Evolutionary conservation across 2,113 vertebrate species (phyloP).

Genomic region (Brachirus orientalis): DNA sequence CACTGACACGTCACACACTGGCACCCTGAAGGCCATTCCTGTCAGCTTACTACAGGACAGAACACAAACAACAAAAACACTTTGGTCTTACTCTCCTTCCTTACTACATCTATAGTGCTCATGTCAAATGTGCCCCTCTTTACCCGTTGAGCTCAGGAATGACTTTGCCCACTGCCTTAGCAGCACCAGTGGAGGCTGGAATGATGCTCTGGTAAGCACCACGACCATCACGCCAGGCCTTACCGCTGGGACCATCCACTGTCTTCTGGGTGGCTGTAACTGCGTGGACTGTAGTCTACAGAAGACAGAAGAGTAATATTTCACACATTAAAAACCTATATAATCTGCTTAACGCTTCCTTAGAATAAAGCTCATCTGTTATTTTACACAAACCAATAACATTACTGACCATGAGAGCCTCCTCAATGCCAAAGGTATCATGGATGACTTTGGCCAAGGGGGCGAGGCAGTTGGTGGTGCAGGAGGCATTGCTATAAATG

Average conservation of each 20-base stretch:
- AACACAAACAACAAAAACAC: neutral
- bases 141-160: conserved; percentile 91
- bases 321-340: neutral
- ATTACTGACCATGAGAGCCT: conserved; percentile 88
- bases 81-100: neutral
- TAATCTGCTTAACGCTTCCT: neutral
- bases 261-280: conserved; percentile 94
- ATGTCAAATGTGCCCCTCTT: neutral
- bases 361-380: neutral
- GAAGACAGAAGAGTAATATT: neutral
- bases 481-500: conserved; percentile 88
- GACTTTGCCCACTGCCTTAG: conserved; percentile 90
- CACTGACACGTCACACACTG: conserved; percentile 88
- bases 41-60: conserved; percentile 84
- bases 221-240: conserved; percentile 90
- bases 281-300: conserved; percentile 91
- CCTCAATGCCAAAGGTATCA: conserved; percentile 88
- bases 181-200: conserved; percentile 89
- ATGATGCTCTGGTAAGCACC: conserved; percentile 91
- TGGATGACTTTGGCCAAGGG: conserved; percentile 90
- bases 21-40: conserved; percentile 92
- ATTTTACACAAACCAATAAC: neutral
- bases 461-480: conserved; percentile 92
- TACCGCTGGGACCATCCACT: conserved; percentile 88
- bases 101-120: neutral